phyloP scores from a whole-genome alignment of 2,113 vertebrate species.

The Ondatra zibethicus region DNA sequence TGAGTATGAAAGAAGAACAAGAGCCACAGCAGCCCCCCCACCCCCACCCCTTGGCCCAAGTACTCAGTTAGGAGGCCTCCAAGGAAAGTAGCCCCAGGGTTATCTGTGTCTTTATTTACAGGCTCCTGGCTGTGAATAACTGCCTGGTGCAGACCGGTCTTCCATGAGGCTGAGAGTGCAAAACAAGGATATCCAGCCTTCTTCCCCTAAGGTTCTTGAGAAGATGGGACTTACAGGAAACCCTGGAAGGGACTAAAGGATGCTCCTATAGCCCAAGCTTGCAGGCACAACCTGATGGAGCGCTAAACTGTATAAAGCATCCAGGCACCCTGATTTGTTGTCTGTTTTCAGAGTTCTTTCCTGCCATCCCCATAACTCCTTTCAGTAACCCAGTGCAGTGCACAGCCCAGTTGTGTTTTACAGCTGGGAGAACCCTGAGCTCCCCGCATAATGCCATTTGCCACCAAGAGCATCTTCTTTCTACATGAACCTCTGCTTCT shows the following conservation, averaged over 20 bases:
- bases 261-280: not conserved
- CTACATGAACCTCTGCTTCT: not conserved
- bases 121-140: not conserved
- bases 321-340: not conserved
- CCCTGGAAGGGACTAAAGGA: not conserved
- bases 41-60: not conserved
- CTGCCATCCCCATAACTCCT: not conserved
- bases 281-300: not conserved
- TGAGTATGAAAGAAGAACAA: not conserved
- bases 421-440: not conserved
- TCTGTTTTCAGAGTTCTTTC: not conserved
- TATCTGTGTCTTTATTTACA: not conserved
- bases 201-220: not conserved
- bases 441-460: not conserved
- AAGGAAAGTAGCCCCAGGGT: not conserved
- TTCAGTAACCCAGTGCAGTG: not conserved
- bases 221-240: not conserved
- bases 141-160: not conserved
- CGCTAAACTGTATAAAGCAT: not conserved
- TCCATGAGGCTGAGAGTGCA: not conserved
- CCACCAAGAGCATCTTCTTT: not conserved
- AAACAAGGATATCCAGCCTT: not conserved
- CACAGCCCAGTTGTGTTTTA: not conserved
- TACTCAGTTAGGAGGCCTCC: slow-evolving; percentile 1
- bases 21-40: not conserved